phyloP scores from a whole-genome alignment of 2,888 invertebrate genomes.

The Agonopterix subpropinquella region DNA sequence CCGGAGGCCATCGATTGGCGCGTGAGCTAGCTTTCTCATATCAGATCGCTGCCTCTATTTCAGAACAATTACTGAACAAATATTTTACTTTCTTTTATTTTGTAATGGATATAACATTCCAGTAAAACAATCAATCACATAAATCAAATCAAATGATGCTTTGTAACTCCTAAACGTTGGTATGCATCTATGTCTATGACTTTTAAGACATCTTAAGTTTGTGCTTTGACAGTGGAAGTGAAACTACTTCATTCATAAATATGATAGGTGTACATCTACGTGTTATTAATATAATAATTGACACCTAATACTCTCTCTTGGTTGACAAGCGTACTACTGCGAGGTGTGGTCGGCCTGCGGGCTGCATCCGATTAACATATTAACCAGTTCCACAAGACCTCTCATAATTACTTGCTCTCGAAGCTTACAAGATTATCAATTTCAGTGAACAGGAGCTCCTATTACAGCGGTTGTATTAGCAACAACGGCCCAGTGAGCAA shows the following conservation, averaged over 20 bases:
- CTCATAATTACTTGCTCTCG: neutral
- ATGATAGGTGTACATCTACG: neutral
- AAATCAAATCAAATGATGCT: neutral
- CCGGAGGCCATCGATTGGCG: conserved; percentile 19
- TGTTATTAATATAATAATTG: conserved; percentile 4
- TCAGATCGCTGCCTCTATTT: conserved; percentile 8
- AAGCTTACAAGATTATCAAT: conserved; percentile 1
- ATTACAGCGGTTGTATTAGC: conserved; percentile 32
- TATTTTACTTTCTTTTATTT: neutral
- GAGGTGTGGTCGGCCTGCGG: conserved; percentile 4
- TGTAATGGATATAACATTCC: too few species aligned
- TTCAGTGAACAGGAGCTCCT: conserved; percentile 17
- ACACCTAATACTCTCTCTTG: conserved; percentile 7
- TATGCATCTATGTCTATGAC: neutral
- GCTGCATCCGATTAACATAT: neutral
- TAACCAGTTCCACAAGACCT: conserved; percentile 4
- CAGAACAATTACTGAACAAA: conserved; percentile 5
- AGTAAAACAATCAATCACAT: neutral
- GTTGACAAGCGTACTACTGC: conserved; percentile 3
- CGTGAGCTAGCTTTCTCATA: conserved; percentile 18
- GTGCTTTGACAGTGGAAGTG: neutral
- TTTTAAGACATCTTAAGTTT: neutral
- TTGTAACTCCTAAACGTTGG: too few species aligned
- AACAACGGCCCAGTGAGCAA: conserved; percentile 53
- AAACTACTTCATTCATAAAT: too few species aligned